Conservation (phyloP, 2,113 vertebrate genomes). For the Dasyurus viverrinus region DNA sequence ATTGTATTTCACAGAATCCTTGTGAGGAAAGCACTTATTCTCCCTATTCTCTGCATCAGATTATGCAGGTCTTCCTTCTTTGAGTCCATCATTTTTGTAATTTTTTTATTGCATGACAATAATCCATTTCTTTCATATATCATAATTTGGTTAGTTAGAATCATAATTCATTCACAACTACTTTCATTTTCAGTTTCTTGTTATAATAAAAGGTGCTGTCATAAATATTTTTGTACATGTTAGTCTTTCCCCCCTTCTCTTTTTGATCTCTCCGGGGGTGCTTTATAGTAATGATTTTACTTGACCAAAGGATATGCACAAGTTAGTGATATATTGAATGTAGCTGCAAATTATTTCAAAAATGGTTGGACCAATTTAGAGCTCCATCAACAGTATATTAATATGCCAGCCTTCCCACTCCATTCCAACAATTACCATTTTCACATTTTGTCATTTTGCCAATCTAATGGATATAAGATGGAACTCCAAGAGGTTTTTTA, state of each 20-base stretch:
- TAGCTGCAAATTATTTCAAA: not conserved
- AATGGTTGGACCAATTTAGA: not conserved
- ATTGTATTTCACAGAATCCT: not conserved
- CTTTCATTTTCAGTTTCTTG: not conserved
- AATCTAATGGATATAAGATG: not conserved
- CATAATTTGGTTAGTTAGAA: not conserved
- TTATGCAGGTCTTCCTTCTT: not conserved
- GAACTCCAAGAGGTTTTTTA: not conserved
- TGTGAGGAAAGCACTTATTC: not conserved
- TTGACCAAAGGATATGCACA: not conserved
- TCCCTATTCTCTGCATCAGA: not conserved
- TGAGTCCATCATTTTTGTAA: not conserved
- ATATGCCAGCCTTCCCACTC: not conserved
- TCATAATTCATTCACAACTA: not conserved
- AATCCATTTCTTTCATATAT: not conserved
- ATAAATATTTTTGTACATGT: not conserved
- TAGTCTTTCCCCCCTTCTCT: not conserved
- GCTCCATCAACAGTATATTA: not conserved
- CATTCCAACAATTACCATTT: not conserved
- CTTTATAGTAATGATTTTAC: not conserved
- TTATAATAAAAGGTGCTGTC: not conserved
- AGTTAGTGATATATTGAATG: not conserved
- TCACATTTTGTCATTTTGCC: not conserved
- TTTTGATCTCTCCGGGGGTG: not conserved
- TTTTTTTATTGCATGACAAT: not conserved